These are phyloP conservation scores for Melanotaenia maccullochi DNA, from an alignment of 2,797 vertebrate species.

Conservation along the genomic window DNA sequence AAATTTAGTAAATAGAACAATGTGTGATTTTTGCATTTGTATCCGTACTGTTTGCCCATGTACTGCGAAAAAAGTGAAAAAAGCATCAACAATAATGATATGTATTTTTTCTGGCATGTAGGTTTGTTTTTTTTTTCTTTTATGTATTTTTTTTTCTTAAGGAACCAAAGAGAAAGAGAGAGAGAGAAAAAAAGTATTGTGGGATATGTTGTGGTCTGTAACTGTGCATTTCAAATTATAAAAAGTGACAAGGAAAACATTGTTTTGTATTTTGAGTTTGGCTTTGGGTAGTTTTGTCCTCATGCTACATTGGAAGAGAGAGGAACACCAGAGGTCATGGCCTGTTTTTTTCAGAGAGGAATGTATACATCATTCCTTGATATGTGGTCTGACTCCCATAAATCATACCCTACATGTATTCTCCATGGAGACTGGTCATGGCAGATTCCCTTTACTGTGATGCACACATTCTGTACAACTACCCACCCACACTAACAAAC, in stretches of 20 bases:
- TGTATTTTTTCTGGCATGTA: slow-evolving; percentile 38
- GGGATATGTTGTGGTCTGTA: slow-evolving; percentile 26
- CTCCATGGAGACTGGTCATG: slow-evolving; percentile 56
- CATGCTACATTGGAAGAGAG: slow-evolving; percentile 62
- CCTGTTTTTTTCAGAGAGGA: slow-evolving; percentile 34
- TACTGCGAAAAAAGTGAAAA: slow-evolving; percentile 36
- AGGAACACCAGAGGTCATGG: slow-evolving; percentile 61
- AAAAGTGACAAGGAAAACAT: slow-evolving; percentile 39
- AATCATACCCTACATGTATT: slow-evolving; percentile 69
- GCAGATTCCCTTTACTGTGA: slow-evolving; percentile 31
- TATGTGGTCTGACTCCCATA: slow-evolving; percentile 65
- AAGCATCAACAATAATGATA: slow-evolving; percentile 59
- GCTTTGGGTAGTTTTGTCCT: slow-evolving; percentile 44
- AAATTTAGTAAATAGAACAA: too few species aligned
- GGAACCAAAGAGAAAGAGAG: slow-evolving; percentile 43
- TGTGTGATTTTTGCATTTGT: slow-evolving; percentile 37
- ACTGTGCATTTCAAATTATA: slow-evolving; percentile 37
- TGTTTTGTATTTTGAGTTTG: slow-evolving; percentile 25
- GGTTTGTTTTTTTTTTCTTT: slow-evolving; percentile 14
- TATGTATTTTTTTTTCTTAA: slow-evolving; percentile 31
- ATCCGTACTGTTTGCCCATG: slow-evolving; percentile 39
- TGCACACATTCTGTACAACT: slow-evolving; percentile 10
- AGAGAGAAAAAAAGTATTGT: slow-evolving; percentile 2
- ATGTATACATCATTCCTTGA: slow-evolving; percentile 63
- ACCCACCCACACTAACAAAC: slow-evolving; percentile 13